Conservation (phyloP, 2,113 vertebrate species). For the Ovis canadensis region DNA sequence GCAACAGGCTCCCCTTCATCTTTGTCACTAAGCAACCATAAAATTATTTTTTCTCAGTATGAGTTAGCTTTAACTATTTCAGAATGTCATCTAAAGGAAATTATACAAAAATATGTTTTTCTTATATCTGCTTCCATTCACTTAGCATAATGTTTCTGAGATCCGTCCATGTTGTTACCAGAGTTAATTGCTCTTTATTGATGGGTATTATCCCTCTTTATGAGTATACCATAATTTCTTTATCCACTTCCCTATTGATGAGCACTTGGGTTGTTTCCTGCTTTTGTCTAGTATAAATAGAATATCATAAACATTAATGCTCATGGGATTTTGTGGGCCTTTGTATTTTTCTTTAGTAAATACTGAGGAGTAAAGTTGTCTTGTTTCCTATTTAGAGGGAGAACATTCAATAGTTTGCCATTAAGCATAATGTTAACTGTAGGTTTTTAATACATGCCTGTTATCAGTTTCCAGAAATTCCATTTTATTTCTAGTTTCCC, state of each 20-base stretch:
- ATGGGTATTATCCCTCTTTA: neutral
- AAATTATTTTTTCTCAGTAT: neutral
- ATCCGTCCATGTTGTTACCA: neutral
- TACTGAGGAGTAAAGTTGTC: neutral
- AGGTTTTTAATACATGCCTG: neutral
- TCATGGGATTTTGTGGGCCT: neutral
- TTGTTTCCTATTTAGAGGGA: neutral
- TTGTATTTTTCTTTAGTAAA: neutral
- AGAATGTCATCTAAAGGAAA: conserved; percentile 1
- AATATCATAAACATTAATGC: neutral
- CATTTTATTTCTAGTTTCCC: neutral
- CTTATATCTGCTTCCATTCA: neutral
- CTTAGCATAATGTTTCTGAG: neutral
- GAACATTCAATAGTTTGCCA: neutral
- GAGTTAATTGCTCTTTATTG: neutral
- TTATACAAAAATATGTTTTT: neutral
- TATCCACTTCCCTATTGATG: neutral
- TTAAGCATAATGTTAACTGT: neutral
- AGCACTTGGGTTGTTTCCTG: neutral
- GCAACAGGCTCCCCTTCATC: neutral
- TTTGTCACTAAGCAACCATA: neutral
- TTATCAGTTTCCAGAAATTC: neutral
- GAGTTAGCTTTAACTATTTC: neutral
- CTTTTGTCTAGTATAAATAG: neutral
- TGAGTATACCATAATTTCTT: neutral